Percentiles rank a stretch among this genome's conserved stretches.
phyloP scores from a whole-genome alignment of 2,797 vertebrate species.

The Paratrypauchen microcephalus region DNA sequence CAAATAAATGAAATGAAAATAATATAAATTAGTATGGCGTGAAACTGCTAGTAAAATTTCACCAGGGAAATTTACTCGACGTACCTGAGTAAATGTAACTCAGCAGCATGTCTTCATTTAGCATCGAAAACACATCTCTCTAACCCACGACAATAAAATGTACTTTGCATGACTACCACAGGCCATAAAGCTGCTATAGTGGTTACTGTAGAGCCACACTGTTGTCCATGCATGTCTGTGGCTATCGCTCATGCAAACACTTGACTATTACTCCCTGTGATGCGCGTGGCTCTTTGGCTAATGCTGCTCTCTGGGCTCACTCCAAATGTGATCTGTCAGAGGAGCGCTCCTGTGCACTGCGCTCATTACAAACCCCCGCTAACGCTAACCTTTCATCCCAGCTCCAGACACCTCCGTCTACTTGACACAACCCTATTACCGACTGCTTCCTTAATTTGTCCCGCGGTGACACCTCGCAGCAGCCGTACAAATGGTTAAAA shows the following conservation, averaged over 20 bases:
- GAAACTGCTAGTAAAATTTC: no score
- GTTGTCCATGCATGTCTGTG: slow-evolving; percentile 45
- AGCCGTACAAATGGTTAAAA: slow-evolving; percentile 65
- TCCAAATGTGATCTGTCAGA: slow-evolving; percentile 69
- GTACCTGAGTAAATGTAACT: no score
- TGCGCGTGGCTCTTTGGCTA: slow-evolving; percentile 57
- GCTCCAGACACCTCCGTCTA: slow-evolving; percentile 70
- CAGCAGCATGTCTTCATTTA: neutral
- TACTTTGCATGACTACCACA: neutral
- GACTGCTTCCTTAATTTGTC: slow-evolving; percentile 68
- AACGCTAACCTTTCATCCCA: slow-evolving; percentile 68
- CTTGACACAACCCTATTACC: slow-evolving; percentile 75
- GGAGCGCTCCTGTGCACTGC: slow-evolving; percentile 64
- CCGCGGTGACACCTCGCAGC: slow-evolving; percentile 63
- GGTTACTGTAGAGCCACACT: slow-evolving; percentile 44
- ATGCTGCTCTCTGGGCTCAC: slow-evolving; percentile 57
- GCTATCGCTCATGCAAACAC: slow-evolving; percentile 46
- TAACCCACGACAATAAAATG: neutral
- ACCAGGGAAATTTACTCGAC: no score
- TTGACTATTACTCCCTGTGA: slow-evolving; percentile 63
- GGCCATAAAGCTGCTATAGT: neutral
- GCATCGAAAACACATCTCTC: neutral
- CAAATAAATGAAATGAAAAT: no score
- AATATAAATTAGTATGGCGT: no score
- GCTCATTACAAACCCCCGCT: slow-evolving; percentile 69